Evolutionary conservation across 2,888 invertebrate species (phyloP).

Genomic region (Diarsia mendica): DNA sequence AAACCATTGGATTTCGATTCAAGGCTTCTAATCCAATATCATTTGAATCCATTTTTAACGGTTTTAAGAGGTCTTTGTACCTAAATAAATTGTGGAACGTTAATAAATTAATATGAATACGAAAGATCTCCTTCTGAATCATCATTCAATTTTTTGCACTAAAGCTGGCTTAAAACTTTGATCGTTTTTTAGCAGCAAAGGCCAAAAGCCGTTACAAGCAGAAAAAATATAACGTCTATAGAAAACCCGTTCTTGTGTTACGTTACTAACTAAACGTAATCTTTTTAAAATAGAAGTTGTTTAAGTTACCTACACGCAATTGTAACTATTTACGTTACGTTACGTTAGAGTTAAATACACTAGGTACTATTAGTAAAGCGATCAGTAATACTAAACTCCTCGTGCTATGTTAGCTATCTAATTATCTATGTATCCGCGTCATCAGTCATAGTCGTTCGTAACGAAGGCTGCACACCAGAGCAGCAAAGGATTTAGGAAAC

Average conservation of each 20-base stretch:
- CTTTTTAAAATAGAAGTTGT: constrained; percentile 12
- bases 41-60: neutral
- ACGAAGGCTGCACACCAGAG: neutral
- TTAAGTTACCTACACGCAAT: constrained; percentile 4
- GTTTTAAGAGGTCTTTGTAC: neutral
- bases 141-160: constrained; percentile 17
- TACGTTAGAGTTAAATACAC: constrained; percentile 26
- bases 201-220: neutral
- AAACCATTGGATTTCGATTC: constrained; percentile 2
- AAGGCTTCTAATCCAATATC: neutral
- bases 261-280: constrained; percentile 23
- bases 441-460: constrained; percentile 54
- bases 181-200: constrained; percentile 23
- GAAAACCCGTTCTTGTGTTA: constrained; percentile 34
- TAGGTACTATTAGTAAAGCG: constrained; percentile 33
- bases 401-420: constrained; percentile 42
- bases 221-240: constrained; percentile 16
- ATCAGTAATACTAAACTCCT: constrained; percentile 37
- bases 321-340: constrained; percentile 16
- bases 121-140: constrained; percentile 3
- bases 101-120: neutral
- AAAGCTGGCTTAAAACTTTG: neutral
- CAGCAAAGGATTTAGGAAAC: neutral
- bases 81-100: neutral
- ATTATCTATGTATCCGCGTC: constrained; percentile 47